Percentiles rank a stretch among this genome's conserved stretches.
Conservation (phyloP, 2,113 vertebrate species). For the Hippocampus guttulatus region DNA sequence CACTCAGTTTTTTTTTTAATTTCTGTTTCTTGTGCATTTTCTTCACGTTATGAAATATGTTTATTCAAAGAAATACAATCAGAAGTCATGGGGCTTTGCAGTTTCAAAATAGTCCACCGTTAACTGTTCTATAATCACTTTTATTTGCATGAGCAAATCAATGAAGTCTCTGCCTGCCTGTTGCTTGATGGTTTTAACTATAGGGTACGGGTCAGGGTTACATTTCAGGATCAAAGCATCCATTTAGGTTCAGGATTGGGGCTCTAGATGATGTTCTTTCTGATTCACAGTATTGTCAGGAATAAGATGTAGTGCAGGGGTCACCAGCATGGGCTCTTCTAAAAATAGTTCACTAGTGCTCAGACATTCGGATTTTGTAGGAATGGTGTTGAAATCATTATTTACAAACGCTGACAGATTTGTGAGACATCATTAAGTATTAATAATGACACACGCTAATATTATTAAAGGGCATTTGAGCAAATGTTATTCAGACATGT, state of each 20-base stretch:
- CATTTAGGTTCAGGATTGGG: background rate
- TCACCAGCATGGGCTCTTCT: too few relatives aligned
- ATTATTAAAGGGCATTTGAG: too few relatives aligned
- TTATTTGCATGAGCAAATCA: slow-evolving; percentile 17
- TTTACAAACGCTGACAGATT: too few relatives aligned
- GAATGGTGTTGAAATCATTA: too few relatives aligned
- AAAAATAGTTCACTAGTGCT: too few relatives aligned
- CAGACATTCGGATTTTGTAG: too few relatives aligned
- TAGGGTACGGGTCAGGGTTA: background rate
- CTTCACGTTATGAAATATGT: slow-evolving; percentile 9
- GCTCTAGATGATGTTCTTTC: background rate
- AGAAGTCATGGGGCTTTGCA: slow-evolving; percentile 31
- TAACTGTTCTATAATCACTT: slow-evolving; percentile 20
- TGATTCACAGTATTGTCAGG: background rate
- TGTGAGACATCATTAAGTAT: too few relatives aligned
- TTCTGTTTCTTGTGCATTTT: slow-evolving; percentile 13
- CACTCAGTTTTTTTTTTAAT: slow-evolving; percentile 75
- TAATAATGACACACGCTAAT: too few relatives aligned
- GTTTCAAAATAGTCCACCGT: slow-evolving; percentile 29
- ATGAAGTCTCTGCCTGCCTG: background rate
- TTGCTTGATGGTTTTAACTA: background rate
- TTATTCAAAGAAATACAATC: slow-evolving; percentile 56
- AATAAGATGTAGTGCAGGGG: background rate
- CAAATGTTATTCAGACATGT: too few relatives aligned
- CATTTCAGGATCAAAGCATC: background rate